Evolutionary conservation across 2,797 vertebrate genomes (phyloP).

Genomic region (Coendou prehensilis): DNA sequence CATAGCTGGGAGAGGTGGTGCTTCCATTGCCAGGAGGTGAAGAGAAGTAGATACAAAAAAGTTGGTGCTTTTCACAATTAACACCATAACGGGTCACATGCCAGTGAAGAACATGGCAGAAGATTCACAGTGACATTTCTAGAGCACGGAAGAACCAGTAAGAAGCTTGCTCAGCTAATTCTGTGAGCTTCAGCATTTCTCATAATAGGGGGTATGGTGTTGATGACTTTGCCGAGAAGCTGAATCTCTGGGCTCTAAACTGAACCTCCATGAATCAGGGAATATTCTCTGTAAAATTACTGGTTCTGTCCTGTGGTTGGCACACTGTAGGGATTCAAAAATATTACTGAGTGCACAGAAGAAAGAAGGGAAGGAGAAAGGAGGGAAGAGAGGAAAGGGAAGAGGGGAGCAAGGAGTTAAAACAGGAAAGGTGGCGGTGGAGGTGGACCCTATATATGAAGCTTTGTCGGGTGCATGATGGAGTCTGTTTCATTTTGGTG

Average conservation of each 20-base stretch:
- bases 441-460: not conserved
- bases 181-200: not conserved
- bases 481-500: not conserved
- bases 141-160: not conserved
- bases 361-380: not conserved
- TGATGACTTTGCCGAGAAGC: not conserved
- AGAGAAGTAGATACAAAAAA: not conserved
- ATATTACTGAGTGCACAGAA: not conserved
- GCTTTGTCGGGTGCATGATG: not conserved
- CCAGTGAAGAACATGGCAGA: not conserved
- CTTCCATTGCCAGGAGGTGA: not conserved
- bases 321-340: not conserved
- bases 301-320: not conserved
- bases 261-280: not conserved
- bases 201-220: fast-evolving
- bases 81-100: not conserved
- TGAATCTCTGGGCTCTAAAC: not conserved
- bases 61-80: not conserved
- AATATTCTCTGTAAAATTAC: not conserved
- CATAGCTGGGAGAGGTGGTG: not conserved
- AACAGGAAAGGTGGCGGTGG: not conserved
- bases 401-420: not conserved
- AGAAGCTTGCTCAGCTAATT: not conserved
- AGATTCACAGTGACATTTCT: not conserved
- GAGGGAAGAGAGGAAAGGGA: not conserved